phyloP scores from a whole-genome alignment of 2,113 vertebrate genomes.

The Festucalex cinctus region DNA sequence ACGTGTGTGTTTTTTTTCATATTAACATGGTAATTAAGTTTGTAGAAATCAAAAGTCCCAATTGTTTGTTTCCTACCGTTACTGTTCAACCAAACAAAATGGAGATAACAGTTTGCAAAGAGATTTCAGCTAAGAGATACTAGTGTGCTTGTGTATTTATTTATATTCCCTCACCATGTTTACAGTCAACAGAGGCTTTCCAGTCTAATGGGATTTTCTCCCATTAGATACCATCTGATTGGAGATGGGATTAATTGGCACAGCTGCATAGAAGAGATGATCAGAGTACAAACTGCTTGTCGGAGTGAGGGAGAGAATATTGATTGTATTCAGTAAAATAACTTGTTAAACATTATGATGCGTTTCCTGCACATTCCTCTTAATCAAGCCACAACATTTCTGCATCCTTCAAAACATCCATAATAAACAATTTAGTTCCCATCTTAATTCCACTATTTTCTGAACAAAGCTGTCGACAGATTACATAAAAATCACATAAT shows the following conservation, averaged over 20 bases:
- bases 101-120: no score
- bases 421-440: not conserved
- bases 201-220: conserved; percentile 48
- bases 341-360: conserved; percentile 40
- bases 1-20: no score
- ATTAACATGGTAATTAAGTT: no score
- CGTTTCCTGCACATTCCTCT: conserved; percentile 50
- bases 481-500: no score
- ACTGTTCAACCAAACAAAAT: no score
- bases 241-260: conserved; percentile 54
- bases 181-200: conserved; percentile 59
- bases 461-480: no score
- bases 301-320: conserved; percentile 21
- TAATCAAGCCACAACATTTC: conserved; percentile 24
- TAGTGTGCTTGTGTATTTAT: conserved; percentile 39
- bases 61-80: no score
- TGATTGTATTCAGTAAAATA: conserved; percentile 54
- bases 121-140: not conserved
- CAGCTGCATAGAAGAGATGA: conserved; percentile 34
- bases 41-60: no score
- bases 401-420: not conserved
- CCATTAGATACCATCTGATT: conserved; percentile 52
- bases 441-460: not conserved
- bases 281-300: conserved; percentile 45
- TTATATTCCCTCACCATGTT: conserved; percentile 43